Evolutionary conservation across 37 sponge, comb jelly and placozoan genomes (phyloP), one percentile per base, ranked within the genome.

Genomic region (Hexactinellida sp.): DNA sequence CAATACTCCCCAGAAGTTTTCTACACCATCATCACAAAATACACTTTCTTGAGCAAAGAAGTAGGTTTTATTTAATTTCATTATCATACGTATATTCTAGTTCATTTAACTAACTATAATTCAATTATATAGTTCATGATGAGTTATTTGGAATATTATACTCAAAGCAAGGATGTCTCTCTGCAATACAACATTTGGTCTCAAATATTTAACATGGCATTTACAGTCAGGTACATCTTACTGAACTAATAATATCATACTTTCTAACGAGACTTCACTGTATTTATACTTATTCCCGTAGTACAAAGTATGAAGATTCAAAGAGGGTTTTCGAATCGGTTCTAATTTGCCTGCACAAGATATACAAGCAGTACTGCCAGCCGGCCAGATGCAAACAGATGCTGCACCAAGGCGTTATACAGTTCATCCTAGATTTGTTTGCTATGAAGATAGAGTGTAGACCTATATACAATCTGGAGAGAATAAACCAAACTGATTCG

Each of bases 11-110:
- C 76, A 21, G 76, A 63, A 63, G 76, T 63, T 10, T 63, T 63
- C 76, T 63, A 63, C 76, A 21, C 76, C 25, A 63, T 63, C 76
- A 63, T 63, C 76, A 63, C 76, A 3, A 63, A 63, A n/a, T 63
- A 21, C 76, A 25, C 76, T 25, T 63, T 63, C 76, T 23, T 63
- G 21, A 63, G 5, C 13, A 63, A 63, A 63, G 76, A 63, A 32
- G 76, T 63, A 21, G 13, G 76, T 63, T 7, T 25, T 25, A 25
- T 25, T 63, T 63, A 63, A 47, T 47, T 19, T 47, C 16, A 47
- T 32, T 63, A 23, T 63, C 34, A 7, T n/a, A 25, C 5, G 47
- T 41, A 13, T 13, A 16, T 13, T 16, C 47, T 41, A 41, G 47
- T 41, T 23, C 21, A n/a, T 63, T 63, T 63, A 63, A 32, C 76